phyloP scores from a whole-genome alignment of 2,888 invertebrate species.

The Agrochola lota region DNA sequence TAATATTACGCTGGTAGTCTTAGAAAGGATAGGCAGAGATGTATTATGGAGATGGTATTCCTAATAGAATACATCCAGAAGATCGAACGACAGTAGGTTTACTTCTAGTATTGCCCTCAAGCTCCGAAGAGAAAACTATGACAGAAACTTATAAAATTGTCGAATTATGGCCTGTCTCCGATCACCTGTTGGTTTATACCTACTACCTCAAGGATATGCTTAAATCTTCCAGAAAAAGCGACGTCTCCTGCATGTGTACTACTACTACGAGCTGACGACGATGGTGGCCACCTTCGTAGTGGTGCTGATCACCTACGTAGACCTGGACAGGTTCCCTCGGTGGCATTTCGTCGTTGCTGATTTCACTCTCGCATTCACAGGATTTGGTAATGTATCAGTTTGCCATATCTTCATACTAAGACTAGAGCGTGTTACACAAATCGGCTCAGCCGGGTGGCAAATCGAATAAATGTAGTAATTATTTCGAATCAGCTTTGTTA shows the following conservation, averaged over 20 bases:
- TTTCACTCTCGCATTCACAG: conserved; percentile 57
- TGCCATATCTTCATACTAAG: too few relatives aligned
- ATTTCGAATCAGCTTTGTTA: too few relatives aligned
- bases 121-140: too few relatives aligned
- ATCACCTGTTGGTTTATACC: not conserved
- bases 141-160: not conserved
- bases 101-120: too few relatives aligned
- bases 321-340: conserved; percentile 19
- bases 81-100: not conserved
- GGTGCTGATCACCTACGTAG: conserved; percentile 51
- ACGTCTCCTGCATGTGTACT: conserved; percentile 61
- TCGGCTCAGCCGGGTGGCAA: too few relatives aligned
- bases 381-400: too few relatives aligned
- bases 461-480: too few relatives aligned
- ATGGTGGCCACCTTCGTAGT: conserved; percentile 60
- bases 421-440: too few relatives aligned
- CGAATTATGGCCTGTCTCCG: not conserved
- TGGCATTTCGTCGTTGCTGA: conserved; percentile 42
- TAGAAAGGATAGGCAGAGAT: not conserved
- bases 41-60: not conserved
- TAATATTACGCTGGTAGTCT: not conserved
- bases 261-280: conserved; percentile 68
- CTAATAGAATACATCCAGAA: not conserved
- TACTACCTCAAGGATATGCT: not conserved
- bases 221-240: conserved; percentile 65